Conservation (phyloP, 2,797 vertebrate species). For the Thaleichthys pacificus region DNA sequence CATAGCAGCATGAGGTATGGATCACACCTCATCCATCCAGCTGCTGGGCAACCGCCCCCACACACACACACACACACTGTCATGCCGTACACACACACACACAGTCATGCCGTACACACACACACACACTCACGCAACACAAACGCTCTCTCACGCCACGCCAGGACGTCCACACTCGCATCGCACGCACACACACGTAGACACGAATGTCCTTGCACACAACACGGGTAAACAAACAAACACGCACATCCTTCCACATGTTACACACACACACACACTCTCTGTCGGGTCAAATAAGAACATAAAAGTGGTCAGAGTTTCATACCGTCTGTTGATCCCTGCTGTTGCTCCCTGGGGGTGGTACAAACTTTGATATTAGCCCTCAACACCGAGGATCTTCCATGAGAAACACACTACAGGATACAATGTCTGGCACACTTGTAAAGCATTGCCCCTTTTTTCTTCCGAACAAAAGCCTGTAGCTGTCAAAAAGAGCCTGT, state of each 20-base stretch:
- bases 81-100: background rate
- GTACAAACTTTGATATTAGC: constrained; percentile 33
- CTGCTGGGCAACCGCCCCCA: constrained; percentile 22
- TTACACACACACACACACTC: background rate
- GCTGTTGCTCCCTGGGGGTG: constrained; percentile 43
- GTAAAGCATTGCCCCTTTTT: constrained; percentile 39
- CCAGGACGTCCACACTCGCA: background rate
- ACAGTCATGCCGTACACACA: background rate
- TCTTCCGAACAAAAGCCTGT: constrained; percentile 54
- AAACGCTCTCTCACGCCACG: background rate
- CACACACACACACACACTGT: background rate
- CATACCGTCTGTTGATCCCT: constrained; percentile 10
- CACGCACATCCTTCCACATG: background rate
- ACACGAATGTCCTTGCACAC: background rate
- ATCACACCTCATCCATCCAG: constrained; percentile 59
- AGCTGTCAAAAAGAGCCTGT: constrained; percentile 55
- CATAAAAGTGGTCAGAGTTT: constrained; percentile 16
- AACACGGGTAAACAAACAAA: background rate
- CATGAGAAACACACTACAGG: constrained; percentile 29
- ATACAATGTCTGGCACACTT: constrained; percentile 54
- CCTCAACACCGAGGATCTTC: constrained; percentile 21
- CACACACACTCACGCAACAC: background rate
- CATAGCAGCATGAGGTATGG: constrained; percentile 50
- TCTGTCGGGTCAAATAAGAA: constrained; percentile 16
- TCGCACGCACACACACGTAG: background rate